phyloP scores from a whole-genome alignment of 2,797 vertebrate genomes.

The Characodon lateralis region DNA sequence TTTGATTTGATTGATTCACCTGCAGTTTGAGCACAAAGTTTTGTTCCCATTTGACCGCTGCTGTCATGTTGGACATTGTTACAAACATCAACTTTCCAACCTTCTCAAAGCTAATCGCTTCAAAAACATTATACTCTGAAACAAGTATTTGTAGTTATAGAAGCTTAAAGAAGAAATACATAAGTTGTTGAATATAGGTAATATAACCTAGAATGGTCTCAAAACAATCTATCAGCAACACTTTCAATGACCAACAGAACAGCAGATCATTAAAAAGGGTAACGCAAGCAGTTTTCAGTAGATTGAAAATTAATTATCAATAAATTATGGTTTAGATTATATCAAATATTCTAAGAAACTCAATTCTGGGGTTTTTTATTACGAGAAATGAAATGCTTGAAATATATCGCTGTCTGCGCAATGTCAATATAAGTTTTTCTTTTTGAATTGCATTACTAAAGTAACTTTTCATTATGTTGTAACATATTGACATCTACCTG shows the following conservation, averaged over 20 bases:
- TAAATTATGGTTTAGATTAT: no score
- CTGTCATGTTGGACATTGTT: background rate
- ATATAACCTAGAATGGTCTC: background rate
- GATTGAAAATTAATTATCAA: background rate
- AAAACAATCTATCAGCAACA: no score
- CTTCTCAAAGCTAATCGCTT: no score
- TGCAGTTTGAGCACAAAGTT: background rate
- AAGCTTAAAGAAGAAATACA: background rate
- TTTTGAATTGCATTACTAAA: background rate
- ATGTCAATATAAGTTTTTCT: background rate
- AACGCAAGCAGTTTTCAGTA: background rate
- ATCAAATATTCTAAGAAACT: background rate
- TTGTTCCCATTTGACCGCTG: background rate
- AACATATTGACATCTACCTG: no score
- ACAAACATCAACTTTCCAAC: background rate
- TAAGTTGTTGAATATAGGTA: background rate
- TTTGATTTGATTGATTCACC: slow-evolving; percentile 22
- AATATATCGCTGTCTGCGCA: background rate
- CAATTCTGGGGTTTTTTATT: background rate
- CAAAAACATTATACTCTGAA: background rate
- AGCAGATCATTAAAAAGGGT: background rate
- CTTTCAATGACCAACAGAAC: no score
- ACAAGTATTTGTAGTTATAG: background rate
- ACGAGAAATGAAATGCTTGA: background rate
- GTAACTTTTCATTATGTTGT: no score